These are phyloP conservation scores for Danio jaintianensis DNA, from an alignment of 2,797 vertebrate genomes.

Conservation along the genomic window DNA sequence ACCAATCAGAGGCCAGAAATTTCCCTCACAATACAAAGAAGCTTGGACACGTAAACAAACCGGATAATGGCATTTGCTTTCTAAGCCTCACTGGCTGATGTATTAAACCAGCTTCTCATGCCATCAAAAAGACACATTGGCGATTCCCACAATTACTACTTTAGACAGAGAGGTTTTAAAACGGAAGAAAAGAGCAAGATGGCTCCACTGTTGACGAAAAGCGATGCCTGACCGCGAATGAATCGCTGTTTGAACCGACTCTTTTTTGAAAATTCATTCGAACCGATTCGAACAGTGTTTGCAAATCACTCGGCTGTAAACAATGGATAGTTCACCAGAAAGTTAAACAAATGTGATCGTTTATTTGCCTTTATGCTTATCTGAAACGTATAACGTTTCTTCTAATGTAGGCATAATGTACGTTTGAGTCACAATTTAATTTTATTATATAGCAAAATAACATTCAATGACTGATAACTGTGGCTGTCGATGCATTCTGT, in stretches of 20 bases:
- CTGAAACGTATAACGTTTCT: no score
- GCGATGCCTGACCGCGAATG: background rate
- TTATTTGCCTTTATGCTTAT: background rate
- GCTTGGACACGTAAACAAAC: slow-evolving; percentile 37
- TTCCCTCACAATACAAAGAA: slow-evolving; percentile 50
- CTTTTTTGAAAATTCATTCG: background rate
- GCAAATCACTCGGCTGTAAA: background rate
- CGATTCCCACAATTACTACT: background rate
- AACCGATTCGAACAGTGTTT: background rate
- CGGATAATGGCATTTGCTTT: background rate
- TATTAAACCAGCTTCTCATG: background rate
- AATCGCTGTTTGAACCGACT: slow-evolving; percentile 4
- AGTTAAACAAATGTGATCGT: background rate
- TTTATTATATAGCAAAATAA: background rate
- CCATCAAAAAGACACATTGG: background rate
- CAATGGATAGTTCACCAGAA: background rate
- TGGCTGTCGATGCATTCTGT: no score
- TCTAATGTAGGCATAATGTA: background rate
- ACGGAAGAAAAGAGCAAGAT: slow-evolving; percentile 53
- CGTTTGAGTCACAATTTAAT: background rate
- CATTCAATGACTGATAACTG: background rate
- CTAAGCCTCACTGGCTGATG: background rate
- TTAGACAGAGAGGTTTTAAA: background rate
- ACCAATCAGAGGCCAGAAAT: slow-evolving; percentile 41
- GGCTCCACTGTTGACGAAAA: slow-evolving; percentile 50